These are phyloP conservation scores for Falco columbarius DNA, from an alignment of 2,797 vertebrate species.

Conservation along the genomic window DNA sequence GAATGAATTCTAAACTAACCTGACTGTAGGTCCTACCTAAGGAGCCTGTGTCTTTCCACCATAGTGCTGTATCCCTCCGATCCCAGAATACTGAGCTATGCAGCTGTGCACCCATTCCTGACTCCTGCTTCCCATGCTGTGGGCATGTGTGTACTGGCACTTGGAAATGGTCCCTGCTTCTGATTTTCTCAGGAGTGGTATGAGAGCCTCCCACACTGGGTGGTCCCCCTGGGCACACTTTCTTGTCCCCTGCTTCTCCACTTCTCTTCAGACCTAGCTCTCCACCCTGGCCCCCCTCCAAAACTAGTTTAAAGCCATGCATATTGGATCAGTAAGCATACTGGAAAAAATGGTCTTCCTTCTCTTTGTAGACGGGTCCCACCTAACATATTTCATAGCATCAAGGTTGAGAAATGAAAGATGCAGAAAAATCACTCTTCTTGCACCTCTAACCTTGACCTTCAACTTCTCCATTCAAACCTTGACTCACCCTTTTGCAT, in stretches of 20 bases:
- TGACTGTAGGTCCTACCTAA: neutral
- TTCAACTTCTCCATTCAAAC: neutral
- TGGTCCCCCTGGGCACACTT: neutral
- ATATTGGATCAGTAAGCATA: neutral
- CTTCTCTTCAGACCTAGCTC: neutral
- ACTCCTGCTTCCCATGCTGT: neutral
- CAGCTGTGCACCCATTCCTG: fast-evolving
- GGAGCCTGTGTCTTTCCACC: neutral
- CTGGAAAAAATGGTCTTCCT: neutral
- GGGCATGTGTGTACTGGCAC: neutral
- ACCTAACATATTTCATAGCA: neutral
- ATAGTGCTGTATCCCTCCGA: neutral
- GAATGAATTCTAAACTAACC: neutral
- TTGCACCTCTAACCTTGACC: neutral
- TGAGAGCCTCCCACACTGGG: neutral
- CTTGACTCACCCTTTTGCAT: neutral
- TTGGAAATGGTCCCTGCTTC: neutral
- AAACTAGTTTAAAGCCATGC: neutral
- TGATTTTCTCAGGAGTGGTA: neutral
- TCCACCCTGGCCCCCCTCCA: fast-evolving
- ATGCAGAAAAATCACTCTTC: neutral
- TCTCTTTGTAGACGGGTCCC: neutral
- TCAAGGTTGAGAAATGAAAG: neutral
- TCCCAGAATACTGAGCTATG: neutral
- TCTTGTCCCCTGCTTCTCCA: neutral